Evolutionary conservation across 2,888 invertebrate genomes (phyloP).

Genomic region (Heteropelma amictum): DNA sequence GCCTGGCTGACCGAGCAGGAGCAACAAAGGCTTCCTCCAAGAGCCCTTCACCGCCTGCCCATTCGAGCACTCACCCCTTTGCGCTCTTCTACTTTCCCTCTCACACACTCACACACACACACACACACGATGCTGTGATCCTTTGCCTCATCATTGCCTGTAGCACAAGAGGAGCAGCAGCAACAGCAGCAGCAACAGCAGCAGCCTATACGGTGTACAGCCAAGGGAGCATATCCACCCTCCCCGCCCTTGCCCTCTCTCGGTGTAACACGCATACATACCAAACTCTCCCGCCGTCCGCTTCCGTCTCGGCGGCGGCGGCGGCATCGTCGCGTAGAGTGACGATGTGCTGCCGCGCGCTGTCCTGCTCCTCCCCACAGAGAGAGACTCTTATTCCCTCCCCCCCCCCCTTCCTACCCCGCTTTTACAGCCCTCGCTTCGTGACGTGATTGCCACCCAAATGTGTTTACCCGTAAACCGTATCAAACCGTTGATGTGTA

Average conservation of each 20-base stretch:
- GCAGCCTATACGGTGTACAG: background rate
- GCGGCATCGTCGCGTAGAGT: background rate
- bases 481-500: slow-evolving; percentile 74
- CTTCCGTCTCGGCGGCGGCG: too few relatives aligned
- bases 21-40: slow-evolving; percentile 77
- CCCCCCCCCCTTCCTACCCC: background rate
- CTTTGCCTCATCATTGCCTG: slow-evolving; percentile 33
- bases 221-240: background rate
- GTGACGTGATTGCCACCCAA: slow-evolving; percentile 76
- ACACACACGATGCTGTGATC: slow-evolving; percentile 3
- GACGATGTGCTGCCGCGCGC: slow-evolving; percentile 8
- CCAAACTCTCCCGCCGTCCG: background rate
- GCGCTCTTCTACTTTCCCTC: background rate
- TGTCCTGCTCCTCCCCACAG: background rate
- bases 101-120: slow-evolving; percentile 15
- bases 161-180: slow-evolving; percentile 14
- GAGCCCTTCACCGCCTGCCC: slow-evolving; percentile 70
- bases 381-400: background rate
- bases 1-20: slow-evolving; percentile 63
- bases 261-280: slow-evolving; percentile 23
- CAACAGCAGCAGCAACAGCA: too few relatives aligned
- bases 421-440: slow-evolving; percentile 64
- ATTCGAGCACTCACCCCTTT: slow-evolving; percentile 57
- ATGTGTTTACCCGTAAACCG: slow-evolving; percentile 77
- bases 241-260: background rate